phyloP scores from a whole-genome alignment of 2,888 invertebrate species.

The Ectemnius cavifrons region DNA sequence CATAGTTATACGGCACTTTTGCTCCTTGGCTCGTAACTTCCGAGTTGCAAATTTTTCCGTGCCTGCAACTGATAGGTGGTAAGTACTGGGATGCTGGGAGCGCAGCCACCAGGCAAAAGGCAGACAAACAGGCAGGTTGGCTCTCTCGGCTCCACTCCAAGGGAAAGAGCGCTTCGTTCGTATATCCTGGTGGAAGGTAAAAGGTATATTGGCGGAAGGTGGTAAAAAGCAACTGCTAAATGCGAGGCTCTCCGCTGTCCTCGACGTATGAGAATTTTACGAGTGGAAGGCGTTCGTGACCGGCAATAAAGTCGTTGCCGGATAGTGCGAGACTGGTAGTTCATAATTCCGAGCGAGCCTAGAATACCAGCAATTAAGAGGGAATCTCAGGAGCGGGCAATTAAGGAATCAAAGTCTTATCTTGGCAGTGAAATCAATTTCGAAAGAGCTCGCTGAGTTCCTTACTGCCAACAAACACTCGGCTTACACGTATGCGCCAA shows the following conservation, averaged over 20 bases:
- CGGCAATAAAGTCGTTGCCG: constrained; percentile 40
- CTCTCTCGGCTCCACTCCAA: too few relatives aligned
- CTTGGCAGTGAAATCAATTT: background rate
- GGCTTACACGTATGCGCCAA: too few relatives aligned
- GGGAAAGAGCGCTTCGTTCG: too few relatives aligned
- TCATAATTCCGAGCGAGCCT: constrained; percentile 31
- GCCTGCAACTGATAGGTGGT: background rate
- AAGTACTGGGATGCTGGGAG: too few relatives aligned
- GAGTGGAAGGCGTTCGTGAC: constrained; percentile 31
- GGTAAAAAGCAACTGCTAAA: constrained; percentile 19
- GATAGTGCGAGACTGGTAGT: constrained; percentile 16
- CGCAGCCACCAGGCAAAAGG: too few relatives aligned
- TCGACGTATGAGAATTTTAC: constrained; percentile 46
- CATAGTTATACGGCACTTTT: constrained; percentile 31
- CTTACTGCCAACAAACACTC: too few relatives aligned
- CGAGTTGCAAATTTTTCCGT: constrained; percentile 47
- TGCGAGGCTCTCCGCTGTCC: constrained; percentile 28
- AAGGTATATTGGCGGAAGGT: background rate
- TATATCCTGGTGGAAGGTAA: constrained; percentile 5
- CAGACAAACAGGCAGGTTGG: too few relatives aligned
- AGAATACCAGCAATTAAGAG: constrained; percentile 21
- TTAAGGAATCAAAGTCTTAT: background rate
- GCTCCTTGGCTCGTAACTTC: constrained; percentile 44
- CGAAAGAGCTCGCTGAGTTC: background rate
- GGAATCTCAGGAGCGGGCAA: background rate